phyloP scores from a whole-genome alignment of 2,888 invertebrate genomes.

The Tanypteryx hageni region DNA sequence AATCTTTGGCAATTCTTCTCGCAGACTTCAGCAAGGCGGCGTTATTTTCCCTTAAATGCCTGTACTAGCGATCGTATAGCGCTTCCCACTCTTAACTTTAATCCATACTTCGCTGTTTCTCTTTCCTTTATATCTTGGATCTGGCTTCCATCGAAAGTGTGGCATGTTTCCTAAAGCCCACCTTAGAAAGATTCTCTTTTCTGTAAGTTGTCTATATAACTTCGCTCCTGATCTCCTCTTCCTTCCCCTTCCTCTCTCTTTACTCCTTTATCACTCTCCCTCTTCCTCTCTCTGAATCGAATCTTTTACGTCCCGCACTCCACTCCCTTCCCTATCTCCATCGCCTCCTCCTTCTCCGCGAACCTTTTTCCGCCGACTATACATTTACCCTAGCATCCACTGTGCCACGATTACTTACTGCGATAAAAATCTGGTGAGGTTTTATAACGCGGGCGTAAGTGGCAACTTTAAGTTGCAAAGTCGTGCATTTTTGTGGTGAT shows the following conservation, averaged over 20 bases:
- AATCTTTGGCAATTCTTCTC: neutral
- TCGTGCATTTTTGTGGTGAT: constrained; percentile 51
- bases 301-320: neutral
- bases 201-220: constrained; percentile 15
- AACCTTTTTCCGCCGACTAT: neutral
- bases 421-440: constrained; percentile 38
- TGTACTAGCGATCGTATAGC: neutral
- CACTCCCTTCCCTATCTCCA: neutral
- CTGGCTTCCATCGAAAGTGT: neutral
- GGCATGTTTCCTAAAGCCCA: neutral
- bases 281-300: neutral
- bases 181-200: neutral
- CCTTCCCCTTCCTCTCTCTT: neutral
- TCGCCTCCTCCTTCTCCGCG: neutral
- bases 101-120: no score
- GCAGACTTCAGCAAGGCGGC: neutral
- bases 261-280: neutral
- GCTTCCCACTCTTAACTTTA: neutral
- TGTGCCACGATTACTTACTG: neutral
- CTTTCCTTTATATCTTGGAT: neutral
- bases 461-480: constrained; percentile 57
- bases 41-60: neutral
- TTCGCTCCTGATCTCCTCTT: no score
- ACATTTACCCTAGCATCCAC: constrained; percentile 27
- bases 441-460: constrained; percentile 39